Conservation (phyloP, 2,113 vertebrate genomes). For the Hyla sarda region DNA sequence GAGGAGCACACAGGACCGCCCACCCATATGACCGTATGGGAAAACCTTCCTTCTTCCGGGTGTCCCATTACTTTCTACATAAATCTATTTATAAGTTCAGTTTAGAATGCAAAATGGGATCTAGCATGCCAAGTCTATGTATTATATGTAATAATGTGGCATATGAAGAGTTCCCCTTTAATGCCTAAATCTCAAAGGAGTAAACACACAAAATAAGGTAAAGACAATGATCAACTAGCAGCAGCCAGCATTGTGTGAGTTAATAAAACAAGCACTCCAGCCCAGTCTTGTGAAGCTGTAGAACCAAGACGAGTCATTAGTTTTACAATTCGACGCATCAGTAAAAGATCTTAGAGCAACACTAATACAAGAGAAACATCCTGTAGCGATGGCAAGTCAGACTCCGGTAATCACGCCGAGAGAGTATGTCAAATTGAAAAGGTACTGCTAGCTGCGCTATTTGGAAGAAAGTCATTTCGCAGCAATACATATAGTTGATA, state of each 20-base stretch:
- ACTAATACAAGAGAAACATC: constrained; percentile 40
- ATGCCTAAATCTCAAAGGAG: neutral
- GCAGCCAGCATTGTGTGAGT: constrained; percentile 31
- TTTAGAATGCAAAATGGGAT: neutral
- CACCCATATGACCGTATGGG: too few relatives aligned
- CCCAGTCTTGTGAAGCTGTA: constrained; percentile 32
- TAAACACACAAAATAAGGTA: neutral
- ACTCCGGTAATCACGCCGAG: constrained; percentile 3
- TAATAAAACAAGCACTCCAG: constrained; percentile 22
- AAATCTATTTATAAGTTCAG: neutral
- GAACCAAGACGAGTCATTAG: constrained; percentile 43
- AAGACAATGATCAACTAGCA: neutral
- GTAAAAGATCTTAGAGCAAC: constrained; percentile 31
- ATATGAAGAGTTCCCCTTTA: too few relatives aligned
- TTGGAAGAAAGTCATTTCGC: constrained; percentile 25
- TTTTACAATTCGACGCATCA: constrained; percentile 51
- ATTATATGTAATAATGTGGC: neutral
- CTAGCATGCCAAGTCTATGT: neutral
- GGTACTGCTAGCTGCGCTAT: neutral
- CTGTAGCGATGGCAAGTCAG: constrained; percentile 39
- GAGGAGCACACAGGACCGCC: too few relatives aligned
- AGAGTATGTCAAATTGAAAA: constrained; percentile 43
- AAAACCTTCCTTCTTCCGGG: too few relatives aligned
- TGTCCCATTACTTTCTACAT: neutral
- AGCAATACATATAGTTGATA: constrained; percentile 20